phyloP scores from a whole-genome alignment of 1,140 invertebrate species.

The Drosophila novamexicana region DNA sequence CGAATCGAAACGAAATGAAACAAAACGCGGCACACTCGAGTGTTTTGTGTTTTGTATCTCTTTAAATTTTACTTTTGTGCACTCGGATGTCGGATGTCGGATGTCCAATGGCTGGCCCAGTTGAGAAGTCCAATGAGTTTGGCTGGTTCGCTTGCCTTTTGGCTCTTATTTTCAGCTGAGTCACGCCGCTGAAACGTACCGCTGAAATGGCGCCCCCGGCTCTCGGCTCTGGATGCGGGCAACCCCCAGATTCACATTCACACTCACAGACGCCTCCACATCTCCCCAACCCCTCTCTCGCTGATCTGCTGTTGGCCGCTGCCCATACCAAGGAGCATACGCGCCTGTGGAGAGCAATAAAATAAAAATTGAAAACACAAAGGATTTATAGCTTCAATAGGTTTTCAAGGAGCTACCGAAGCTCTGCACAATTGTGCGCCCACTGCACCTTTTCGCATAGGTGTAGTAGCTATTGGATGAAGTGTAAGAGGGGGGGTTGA shows the following conservation, averaged over 20 bases:
- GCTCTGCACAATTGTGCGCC: slow-evolving; percentile 65
- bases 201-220: slow-evolving; percentile 5
- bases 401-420: slow-evolving; percentile 79
- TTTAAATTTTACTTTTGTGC: slow-evolving; percentile 78
- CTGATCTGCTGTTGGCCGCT: not conserved
- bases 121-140: slow-evolving; percentile 41
- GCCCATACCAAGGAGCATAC: slow-evolving; percentile 35
- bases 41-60: slow-evolving; percentile 72
- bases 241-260: slow-evolving; percentile 2
- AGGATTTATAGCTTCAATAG: slow-evolving; percentile 83
- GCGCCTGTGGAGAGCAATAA: slow-evolving; percentile 76
- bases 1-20: slow-evolving; percentile 39
- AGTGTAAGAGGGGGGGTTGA: not conserved
- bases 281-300: not conserved
- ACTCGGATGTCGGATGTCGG: slow-evolving; percentile 41
- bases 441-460: slow-evolving; percentile 39
- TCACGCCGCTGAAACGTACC: slow-evolving; percentile 28
- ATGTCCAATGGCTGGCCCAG: slow-evolving; percentile 43
- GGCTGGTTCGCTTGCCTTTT: slow-evolving; percentile 39
- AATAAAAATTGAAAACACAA: slow-evolving; percentile 83
- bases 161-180: slow-evolving; percentile 49
- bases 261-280: not conserved
- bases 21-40: slow-evolving; percentile 54
- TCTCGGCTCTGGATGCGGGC: slow-evolving; percentile 12
- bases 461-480: slow-evolving; percentile 6